phyloP scores from a whole-genome alignment of 37 sponge, comb jelly and placozoan species.

The Chondrilla cf. caribensis region DNA sequence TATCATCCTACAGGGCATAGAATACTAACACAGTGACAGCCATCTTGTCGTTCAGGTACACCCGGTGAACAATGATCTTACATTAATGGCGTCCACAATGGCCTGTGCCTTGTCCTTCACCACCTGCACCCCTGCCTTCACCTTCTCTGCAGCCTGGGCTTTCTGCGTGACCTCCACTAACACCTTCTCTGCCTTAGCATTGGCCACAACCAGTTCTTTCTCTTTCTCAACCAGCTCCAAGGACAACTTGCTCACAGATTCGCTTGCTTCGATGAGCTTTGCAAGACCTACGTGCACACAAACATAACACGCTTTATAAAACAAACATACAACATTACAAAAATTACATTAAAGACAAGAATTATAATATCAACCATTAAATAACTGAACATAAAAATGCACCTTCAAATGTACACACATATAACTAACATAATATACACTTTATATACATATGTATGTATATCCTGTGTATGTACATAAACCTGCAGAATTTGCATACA shows the following conservation, averaged over 20 bases:
- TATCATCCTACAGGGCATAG: slow-evolving; percentile 53
- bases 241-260: slow-evolving; percentile 78
- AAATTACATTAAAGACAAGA: too few species aligned
- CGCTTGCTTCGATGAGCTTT: slow-evolving; percentile 93
- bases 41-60: neutral
- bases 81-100: slow-evolving; percentile 90
- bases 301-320: neutral
- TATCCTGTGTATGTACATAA: neutral
- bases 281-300: slow-evolving; percentile 61
- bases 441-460: neutral
- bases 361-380: too few species aligned
- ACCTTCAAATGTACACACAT: neutral
- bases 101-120: slow-evolving; percentile 99
- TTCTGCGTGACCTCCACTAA: slow-evolving; percentile 92
- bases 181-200: slow-evolving; percentile 89
- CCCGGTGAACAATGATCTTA: too few species aligned
- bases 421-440: neutral
- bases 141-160: slow-evolving; percentile 98
- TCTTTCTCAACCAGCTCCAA: slow-evolving; percentile 93
- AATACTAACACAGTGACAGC: neutral
- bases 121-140: slow-evolving; percentile 95
- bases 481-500: too few species aligned
- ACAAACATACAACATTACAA: too few species aligned
- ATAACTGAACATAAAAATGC: neutral
- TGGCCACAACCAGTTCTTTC: slow-evolving; percentile 92